phyloP scores from a whole-genome alignment of 2,797 vertebrate genomes.

The Loris lydekkerianus region DNA sequence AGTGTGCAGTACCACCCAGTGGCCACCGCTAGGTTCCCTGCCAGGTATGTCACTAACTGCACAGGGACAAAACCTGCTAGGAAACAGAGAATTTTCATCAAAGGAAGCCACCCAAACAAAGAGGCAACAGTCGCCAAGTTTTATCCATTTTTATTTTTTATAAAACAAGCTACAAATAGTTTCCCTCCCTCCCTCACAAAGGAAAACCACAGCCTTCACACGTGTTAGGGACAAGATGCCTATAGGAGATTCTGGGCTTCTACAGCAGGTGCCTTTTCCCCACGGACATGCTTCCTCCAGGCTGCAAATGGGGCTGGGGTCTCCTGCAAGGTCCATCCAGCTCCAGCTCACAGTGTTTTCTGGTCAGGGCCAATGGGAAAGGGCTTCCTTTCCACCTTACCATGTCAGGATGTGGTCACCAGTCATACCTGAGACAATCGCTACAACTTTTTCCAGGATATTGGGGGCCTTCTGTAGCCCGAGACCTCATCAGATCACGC shows the following conservation, averaged over 20 bases:
- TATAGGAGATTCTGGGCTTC: background rate
- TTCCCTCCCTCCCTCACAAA: constrained; percentile 56
- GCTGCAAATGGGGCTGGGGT: background rate
- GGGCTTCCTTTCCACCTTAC: background rate
- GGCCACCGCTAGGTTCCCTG: background rate
- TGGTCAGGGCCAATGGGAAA: background rate
- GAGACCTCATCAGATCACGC: background rate
- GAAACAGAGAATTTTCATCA: background rate
- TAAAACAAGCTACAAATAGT: constrained; percentile 80
- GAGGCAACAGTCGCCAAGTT: constrained; percentile 29
- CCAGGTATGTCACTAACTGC: background rate
- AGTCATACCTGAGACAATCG: background rate
- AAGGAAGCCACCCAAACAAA: constrained; percentile 52
- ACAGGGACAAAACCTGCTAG: background rate
- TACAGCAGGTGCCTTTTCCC: background rate
- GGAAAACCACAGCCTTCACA: constrained; percentile 55
- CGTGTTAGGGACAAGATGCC: background rate
- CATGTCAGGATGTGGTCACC: background rate
- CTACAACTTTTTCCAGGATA: background rate
- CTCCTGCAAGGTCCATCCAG: background rate
- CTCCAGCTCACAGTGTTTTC: background rate
- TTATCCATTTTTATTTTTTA: constrained; percentile 79
- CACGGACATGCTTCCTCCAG: background rate
- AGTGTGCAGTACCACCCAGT: background rate
- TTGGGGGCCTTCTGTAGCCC: background rate